Evolutionary conservation across 2,113 vertebrate species (phyloP).

Genomic region (Haplotaxodon microlepis): DNA sequence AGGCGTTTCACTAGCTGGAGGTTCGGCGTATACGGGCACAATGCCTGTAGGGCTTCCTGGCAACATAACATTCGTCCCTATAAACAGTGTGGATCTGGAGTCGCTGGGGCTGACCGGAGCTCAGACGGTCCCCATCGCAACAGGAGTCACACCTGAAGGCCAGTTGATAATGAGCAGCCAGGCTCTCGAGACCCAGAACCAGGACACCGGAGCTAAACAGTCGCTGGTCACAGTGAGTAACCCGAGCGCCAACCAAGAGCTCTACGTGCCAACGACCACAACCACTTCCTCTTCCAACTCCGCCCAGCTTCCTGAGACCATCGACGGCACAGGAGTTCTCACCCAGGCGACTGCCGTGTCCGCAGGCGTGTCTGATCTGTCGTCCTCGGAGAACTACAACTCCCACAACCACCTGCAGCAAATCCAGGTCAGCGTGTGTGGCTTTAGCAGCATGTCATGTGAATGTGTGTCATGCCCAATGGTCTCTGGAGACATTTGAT

Average conservation of each 20-base stretch:
- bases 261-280: constrained; percentile 88
- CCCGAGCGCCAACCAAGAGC: constrained; percentile 77
- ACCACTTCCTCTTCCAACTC: constrained; percentile 73
- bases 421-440: constrained; percentile 50
- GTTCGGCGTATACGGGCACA: constrained; percentile 83
- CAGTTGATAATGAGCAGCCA: constrained; percentile 88
- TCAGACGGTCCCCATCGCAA: constrained; percentile 86
- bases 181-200: constrained; percentile 52
- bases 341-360: constrained; percentile 90
- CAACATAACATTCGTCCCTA: constrained; percentile 97
- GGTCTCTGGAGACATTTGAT: neutral
- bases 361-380: constrained; percentile 82
- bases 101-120: constrained; percentile 90
- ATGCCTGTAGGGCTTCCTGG: constrained; percentile 88
- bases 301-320: constrained; percentile 90
- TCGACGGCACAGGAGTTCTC: constrained; percentile 92
- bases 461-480: neutral
- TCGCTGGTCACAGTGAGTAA: constrained; percentile 75
- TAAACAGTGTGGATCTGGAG: constrained; percentile 97
- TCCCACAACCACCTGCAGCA: constrained; percentile 83
- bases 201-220: constrained; percentile 80
- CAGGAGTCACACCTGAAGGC: constrained; percentile 89
- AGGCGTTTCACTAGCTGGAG: constrained; percentile 81
- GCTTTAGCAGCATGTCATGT: fast-evolving
- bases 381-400: constrained; percentile 86